A percentile compares a stretch with the other conserved stretches of the same genome.
phyloP scores from a whole-genome alignment of 2,797 vertebrate genomes.

The Crossoptilon crossoptilon region DNA sequence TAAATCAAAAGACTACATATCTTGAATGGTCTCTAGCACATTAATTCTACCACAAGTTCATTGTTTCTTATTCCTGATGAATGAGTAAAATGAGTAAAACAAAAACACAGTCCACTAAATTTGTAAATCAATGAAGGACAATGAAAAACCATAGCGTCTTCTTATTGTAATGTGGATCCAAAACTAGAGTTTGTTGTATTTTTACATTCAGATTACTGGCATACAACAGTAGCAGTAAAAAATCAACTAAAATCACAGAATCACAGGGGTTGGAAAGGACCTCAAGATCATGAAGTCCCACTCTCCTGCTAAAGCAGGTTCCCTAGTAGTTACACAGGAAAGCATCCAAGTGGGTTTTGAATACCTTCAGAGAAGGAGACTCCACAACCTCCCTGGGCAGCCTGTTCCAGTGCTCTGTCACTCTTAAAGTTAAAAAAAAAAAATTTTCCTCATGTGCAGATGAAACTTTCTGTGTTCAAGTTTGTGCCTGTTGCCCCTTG shows the following conservation, averaged over 20 bases:
- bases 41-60: neutral
- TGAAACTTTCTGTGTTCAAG: neutral
- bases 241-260: neutral
- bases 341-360: too few species aligned
- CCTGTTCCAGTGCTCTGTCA: too few species aligned
- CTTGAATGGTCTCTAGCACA: neutral
- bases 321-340: too few species aligned
- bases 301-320: too few species aligned
- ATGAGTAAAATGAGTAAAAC: neutral
- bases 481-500: neutral
- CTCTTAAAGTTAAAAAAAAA: neutral
- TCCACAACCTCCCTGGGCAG: neutral
- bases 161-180: neutral
- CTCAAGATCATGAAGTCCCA: too few species aligned
- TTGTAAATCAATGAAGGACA: neutral
- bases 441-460: neutral
- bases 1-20: neutral
- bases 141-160: neutral
- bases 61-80: neutral
- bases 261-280: too few species aligned
- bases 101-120: neutral
- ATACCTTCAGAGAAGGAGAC: too few species aligned
- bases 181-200: neutral
- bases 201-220: neutral
- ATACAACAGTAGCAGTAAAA: neutral